phyloP scores from a whole-genome alignment of 2,797 vertebrate species.

The Rhinichthys osculus region DNA sequence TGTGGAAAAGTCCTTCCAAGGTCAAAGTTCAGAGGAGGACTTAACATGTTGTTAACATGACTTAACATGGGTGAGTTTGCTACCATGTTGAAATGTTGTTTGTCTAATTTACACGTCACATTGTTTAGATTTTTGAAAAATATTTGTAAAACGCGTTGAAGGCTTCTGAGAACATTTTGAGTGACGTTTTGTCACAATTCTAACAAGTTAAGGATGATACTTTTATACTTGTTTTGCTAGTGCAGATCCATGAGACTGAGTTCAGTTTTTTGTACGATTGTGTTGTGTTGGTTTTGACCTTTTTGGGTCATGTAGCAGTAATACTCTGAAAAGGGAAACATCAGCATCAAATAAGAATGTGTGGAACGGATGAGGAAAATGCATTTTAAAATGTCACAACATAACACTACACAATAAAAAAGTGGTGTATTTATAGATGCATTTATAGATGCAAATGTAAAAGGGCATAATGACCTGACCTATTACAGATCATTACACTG shows the following conservation, averaged over 20 bases:
- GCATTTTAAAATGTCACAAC: constrained; percentile 33
- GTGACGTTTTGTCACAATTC: not conserved
- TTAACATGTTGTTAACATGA: no score
- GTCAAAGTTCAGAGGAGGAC: constrained; percentile 3
- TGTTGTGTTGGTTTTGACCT: constrained; percentile 21
- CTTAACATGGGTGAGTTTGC: not conserved
- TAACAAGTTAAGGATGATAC: not conserved
- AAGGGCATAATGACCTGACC: constrained; percentile 41
- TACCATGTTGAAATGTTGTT: not conserved
- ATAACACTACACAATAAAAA: constrained; percentile 32
- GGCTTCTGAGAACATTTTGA: not conserved
- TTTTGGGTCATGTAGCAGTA: constrained; percentile 28
- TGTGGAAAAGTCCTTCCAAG: not conserved
- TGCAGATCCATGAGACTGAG: not conserved
- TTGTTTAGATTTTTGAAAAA: not conserved
- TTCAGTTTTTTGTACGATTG: not conserved
- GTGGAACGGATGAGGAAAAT: constrained; percentile 54
- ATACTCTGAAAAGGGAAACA: constrained; percentile 32
- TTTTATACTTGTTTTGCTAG: not conserved
- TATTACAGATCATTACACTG: constrained; percentile 41
- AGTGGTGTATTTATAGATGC: constrained; percentile 18
- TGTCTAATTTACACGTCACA: not conserved
- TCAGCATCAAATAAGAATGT: constrained; percentile 32
- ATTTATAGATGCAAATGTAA: constrained; percentile 42
- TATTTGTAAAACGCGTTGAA: not conserved